These are phyloP conservation scores for Globodera rostochiensis DNA, from an alignment of 1,140 invertebrate species.

Conservation along the genomic window DNA sequence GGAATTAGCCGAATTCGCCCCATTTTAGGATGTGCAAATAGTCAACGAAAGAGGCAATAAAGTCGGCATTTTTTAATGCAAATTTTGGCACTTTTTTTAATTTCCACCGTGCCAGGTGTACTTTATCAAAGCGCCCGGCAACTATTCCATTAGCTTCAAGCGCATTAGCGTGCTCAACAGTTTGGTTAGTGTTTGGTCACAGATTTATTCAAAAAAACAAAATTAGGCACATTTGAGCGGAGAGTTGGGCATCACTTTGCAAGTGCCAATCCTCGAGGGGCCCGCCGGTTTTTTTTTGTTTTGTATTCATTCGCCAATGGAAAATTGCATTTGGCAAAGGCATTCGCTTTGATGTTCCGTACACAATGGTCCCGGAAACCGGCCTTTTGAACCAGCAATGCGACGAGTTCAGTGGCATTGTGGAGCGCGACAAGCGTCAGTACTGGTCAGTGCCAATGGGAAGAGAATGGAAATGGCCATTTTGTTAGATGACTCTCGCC, in stretches of 20 bases:
- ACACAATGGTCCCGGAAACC: slow-evolving; percentile 64
- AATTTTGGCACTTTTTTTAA: neutral
- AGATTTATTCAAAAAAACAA: neutral
- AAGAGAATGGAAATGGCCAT: too few species aligned
- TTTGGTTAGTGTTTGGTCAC: slow-evolving; percentile 33
- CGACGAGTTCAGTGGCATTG: slow-evolving; percentile 61
- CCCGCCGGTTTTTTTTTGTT: slow-evolving; percentile 40
- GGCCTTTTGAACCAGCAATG: slow-evolving; percentile 62
- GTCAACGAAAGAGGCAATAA: slow-evolving; percentile 63
- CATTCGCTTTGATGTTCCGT: slow-evolving; percentile 64
- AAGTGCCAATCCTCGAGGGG: slow-evolving; percentile 60
- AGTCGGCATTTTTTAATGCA: slow-evolving; percentile 1
- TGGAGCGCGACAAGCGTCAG: slow-evolving; percentile 63
- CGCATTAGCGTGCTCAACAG: slow-evolving; percentile 60
- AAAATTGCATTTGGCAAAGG: slow-evolving; percentile 36
- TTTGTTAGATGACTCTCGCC: too few species aligned
- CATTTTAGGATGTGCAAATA: slow-evolving; percentile 53
- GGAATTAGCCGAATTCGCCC: neutral
- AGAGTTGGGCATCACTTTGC: slow-evolving; percentile 63
- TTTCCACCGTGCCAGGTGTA: slow-evolving; percentile 40
- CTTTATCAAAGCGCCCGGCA: slow-evolving; percentile 62
- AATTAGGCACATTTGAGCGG: slow-evolving; percentile 56
- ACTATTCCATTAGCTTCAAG: slow-evolving; percentile 62
- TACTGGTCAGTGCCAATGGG: slow-evolving; percentile 51
- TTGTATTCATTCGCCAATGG: slow-evolving; percentile 4